phyloP scores from a whole-genome alignment of 2,888 invertebrate species.

The Caenorhabditis macrosperma region DNA sequence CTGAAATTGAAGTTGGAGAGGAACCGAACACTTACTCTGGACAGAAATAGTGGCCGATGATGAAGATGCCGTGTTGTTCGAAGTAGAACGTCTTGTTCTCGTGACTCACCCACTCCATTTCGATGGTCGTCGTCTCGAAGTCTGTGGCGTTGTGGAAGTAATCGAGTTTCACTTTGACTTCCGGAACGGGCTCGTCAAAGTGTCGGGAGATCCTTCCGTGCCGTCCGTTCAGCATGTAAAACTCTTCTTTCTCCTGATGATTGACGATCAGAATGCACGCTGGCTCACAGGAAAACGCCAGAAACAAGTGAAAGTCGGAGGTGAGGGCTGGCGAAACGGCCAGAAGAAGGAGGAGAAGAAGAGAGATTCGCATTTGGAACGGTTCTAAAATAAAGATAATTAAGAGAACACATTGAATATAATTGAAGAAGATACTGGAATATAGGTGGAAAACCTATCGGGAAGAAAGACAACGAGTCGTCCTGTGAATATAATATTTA shows the following conservation, averaged over 20 bases:
- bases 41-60: constrained; percentile 35
- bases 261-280: constrained; percentile 12
- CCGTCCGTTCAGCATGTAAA: not conserved
- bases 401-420: not conserved
- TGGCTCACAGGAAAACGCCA: constrained; percentile 7
- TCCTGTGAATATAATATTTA: too few relatives aligned
- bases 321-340: not conserved
- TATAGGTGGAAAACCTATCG: not conserved
- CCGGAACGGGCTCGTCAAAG: constrained; percentile 16
- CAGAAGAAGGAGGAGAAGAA: not conserved
- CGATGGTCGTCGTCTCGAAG: constrained; percentile 5
- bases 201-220: not conserved
- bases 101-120: constrained; percentile 20
- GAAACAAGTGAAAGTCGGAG: constrained; percentile 22
- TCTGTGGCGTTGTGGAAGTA: constrained; percentile 13
- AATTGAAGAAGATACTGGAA: not conserved
- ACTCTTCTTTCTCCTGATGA: constrained; percentile 19
- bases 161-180: constrained; percentile 6
- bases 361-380: not conserved
- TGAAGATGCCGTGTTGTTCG: constrained; percentile 11
- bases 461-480: not conserved
- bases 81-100: constrained; percentile 23
- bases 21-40: constrained; percentile 13
- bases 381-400: constrained; percentile 3
- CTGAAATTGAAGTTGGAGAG: not conserved